These are phyloP conservation scores for Indri indri DNA, from an alignment of 2,113 vertebrate genomes.

Conservation along the genomic window DNA sequence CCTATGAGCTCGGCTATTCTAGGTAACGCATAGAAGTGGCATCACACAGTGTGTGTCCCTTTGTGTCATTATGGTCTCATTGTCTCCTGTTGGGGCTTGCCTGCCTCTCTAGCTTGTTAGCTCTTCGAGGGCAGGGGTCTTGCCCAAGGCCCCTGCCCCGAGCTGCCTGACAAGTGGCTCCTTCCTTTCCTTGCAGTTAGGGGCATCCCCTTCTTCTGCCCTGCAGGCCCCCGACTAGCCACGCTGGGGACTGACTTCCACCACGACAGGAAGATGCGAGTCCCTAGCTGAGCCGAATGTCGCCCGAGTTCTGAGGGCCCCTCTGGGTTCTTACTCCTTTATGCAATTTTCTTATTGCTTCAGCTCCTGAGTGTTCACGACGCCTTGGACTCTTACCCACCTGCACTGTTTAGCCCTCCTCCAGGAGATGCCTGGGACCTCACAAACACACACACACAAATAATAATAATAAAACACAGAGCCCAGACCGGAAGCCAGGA, in stretches of 20 bases:
- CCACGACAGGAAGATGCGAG: rapidly evolving
- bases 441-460: not conserved
- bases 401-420: not conserved
- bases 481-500: not conserved
- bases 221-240: not conserved
- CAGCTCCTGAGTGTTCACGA: not conserved
- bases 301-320: too few species aligned
- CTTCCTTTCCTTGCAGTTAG: not conserved
- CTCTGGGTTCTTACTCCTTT: not conserved
- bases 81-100: not conserved
- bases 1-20: not conserved
- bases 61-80: not conserved
- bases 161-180: not conserved
- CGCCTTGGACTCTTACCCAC: not conserved
- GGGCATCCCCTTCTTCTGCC: not conserved
- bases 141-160: not conserved
- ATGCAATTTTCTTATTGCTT: not conserved
- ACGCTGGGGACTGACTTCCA: not conserved
- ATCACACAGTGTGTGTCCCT: not conserved
- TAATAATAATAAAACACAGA: not conserved
- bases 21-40: not conserved
- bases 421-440: not conserved
- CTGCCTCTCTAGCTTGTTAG: not conserved
- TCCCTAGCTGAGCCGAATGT: not conserved
- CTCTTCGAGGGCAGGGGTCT: not conserved